These are phyloP conservation scores for Lacerta viridis DNA, from an alignment of 2,797 vertebrate species.

Conservation along the genomic window DNA sequence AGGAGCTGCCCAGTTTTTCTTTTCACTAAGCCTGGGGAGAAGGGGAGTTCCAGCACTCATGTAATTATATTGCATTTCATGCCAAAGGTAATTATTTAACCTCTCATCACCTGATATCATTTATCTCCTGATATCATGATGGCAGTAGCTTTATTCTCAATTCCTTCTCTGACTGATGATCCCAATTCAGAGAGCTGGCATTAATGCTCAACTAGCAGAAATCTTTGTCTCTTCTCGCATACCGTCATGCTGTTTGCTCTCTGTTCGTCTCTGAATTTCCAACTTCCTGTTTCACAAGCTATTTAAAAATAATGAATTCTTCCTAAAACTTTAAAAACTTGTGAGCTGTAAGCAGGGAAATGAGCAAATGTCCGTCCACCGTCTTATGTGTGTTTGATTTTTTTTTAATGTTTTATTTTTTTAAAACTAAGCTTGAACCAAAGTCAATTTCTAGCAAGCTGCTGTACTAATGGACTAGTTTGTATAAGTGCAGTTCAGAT, in stretches of 20 bases:
- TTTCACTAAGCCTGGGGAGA: constrained; percentile 29
- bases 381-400: constrained; percentile 78
- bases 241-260: constrained; percentile 60
- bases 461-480: constrained; percentile 93
- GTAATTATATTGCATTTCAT: constrained; percentile 54
- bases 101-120: constrained; percentile 57
- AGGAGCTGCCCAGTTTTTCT: constrained; percentile 52
- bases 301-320: constrained; percentile 70
- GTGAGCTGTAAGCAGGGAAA: constrained; percentile 86
- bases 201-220: constrained; percentile 76
- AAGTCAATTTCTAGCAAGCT: constrained; percentile 98
- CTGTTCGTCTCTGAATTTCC: constrained; percentile 72
- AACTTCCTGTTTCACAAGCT: constrained; percentile 73
- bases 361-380: constrained; percentile 82
- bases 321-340: constrained; percentile 76
- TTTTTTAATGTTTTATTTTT: constrained; percentile 88
- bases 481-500: constrained; percentile 87
- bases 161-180: constrained; percentile 51
- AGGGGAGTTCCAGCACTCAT: constrained; percentile 56
- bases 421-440: constrained; percentile 99
- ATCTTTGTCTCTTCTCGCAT: constrained; percentile 66
- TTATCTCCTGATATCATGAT: constrained; percentile 54
- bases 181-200: constrained; percentile 57
- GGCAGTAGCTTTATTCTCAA: constrained; percentile 61
- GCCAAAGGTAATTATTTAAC: constrained; percentile 61